These are phyloP conservation scores for Diaperis boleti DNA, from an alignment of 2,888 invertebrate species.

Conservation along the genomic window DNA sequence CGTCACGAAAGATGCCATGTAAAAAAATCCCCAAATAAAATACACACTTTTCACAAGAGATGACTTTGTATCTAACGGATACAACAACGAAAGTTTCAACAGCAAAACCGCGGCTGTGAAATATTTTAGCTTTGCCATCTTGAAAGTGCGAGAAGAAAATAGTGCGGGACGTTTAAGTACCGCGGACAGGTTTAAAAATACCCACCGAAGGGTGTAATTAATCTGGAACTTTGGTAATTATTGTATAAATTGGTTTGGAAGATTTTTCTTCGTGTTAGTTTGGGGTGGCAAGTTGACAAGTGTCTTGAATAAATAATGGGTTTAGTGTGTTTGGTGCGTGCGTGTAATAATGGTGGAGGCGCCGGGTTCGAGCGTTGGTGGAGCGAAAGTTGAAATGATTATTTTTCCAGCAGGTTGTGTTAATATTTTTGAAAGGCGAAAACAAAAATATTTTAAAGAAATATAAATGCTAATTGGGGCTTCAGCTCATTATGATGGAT, in stretches of 20 bases:
- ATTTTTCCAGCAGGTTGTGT: no score
- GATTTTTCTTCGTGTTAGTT: neutral
- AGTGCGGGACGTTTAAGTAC: no score
- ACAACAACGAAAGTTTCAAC: slow-evolving; percentile 16
- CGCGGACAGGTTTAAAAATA: neutral
- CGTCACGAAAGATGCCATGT: slow-evolving; percentile 1
- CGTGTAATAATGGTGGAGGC: neutral
- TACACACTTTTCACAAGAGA: slow-evolving; percentile 1
- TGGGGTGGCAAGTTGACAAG: neutral
- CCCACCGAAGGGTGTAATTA: no score
- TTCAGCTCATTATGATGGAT: no score
- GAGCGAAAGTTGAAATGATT: no score
- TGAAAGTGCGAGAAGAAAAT: neutral
- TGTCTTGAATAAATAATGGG: neutral
- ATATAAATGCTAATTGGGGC: no score
- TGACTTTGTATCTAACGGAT: slow-evolving; percentile 15
- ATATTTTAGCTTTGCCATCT: slow-evolving; percentile 15
- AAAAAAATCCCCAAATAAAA: slow-evolving; percentile 18
- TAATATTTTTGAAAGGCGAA: no score
- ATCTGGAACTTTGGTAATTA: neutral
- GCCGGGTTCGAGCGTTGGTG: neutral
- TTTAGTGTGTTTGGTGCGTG: neutral
- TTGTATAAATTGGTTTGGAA: neutral
- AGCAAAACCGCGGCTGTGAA: slow-evolving; percentile 5
- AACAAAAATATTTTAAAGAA: no score